Conservation (phyloP, 2,888 invertebrate species). For the Linyphia triangularis region DNA sequence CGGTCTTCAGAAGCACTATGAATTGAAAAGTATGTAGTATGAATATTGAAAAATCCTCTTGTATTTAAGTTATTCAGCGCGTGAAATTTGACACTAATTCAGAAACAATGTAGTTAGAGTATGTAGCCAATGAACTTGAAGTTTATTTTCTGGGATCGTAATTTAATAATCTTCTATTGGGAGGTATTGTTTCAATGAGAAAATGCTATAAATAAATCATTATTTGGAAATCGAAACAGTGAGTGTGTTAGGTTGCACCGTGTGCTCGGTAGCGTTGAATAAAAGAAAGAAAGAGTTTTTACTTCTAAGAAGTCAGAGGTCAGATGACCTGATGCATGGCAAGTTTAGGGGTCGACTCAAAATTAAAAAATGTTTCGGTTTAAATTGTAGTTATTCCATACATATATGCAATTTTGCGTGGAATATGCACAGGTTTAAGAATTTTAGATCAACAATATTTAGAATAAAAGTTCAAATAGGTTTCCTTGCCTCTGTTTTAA, state of each 20-base stretch:
- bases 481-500: too few species aligned
- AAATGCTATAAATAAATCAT: conserved; percentile 16
- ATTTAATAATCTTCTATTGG: background rate
- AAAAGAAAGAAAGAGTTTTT: background rate
- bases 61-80: background rate
- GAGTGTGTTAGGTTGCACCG: too few species aligned
- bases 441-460: too few species aligned
- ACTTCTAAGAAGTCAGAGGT: conserved; percentile 25
- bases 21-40: too few species aligned
- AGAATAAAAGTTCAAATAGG: too few species aligned
- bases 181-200: background rate
- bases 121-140: background rate
- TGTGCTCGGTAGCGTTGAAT: background rate
- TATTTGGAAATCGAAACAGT: background rate
- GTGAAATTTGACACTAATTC: background rate
- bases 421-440: too few species aligned
- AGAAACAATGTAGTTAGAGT: background rate
- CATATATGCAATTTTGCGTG: too few species aligned
- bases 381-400: too few species aligned
- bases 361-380: too few species aligned
- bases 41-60: background rate
- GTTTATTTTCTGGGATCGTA: background rate
- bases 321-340: conserved; percentile 13
- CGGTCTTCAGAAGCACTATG: too few species aligned
- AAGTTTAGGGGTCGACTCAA: background rate